phyloP scores from a whole-genome alignment of 1,140 invertebrate species.

The Lordiphosa collinella region DNA sequence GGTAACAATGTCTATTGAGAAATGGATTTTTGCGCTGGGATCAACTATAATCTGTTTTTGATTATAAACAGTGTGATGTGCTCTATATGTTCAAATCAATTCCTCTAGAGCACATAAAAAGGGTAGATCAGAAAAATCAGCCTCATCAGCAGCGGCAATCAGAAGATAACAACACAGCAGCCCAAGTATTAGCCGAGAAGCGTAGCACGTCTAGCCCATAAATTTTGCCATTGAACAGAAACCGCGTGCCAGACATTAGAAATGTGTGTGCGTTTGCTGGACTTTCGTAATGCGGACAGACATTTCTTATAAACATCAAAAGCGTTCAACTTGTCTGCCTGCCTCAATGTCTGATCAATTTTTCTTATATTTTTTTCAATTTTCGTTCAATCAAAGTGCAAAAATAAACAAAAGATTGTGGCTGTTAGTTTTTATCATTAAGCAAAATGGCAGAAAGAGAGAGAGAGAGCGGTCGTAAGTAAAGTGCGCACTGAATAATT shows the following conservation, averaged over 20 bases:
- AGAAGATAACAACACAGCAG: conserved; percentile 2
- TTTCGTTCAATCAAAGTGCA: conserved; percentile 57
- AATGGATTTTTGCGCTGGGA: conserved; percentile 10
- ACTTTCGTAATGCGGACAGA: conserved; percentile 36
- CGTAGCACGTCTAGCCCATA: conserved; percentile 29
- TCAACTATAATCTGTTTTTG: conserved; percentile 43
- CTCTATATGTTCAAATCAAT: too few relatives aligned
- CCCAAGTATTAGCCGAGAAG: not conserved
- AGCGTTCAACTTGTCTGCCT: conserved; percentile 43
- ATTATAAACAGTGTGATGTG: too few relatives aligned
- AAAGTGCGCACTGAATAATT: conserved; percentile 62
- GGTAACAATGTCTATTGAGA: conserved; percentile 21
- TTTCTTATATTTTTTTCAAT: conserved; percentile 34
- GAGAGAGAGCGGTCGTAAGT: conserved; percentile 35
- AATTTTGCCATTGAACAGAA: conserved; percentile 24
- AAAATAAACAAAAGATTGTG: conserved; percentile 64
- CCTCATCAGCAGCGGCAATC: too few relatives aligned
- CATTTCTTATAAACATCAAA: conserved; percentile 54
- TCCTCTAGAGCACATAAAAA: conserved; percentile 3
- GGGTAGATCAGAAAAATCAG: too few relatives aligned
- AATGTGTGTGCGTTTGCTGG: conserved; percentile 52
- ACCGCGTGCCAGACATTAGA: conserved; percentile 38
- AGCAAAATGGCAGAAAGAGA: conserved; percentile 11
- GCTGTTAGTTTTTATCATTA: conserved; percentile 43
- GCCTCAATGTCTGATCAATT: conserved; percentile 58